Evolutionary conservation across 1,140 invertebrate species (phyloP).

Genomic region (Hylaeus volcanicus): DNA sequence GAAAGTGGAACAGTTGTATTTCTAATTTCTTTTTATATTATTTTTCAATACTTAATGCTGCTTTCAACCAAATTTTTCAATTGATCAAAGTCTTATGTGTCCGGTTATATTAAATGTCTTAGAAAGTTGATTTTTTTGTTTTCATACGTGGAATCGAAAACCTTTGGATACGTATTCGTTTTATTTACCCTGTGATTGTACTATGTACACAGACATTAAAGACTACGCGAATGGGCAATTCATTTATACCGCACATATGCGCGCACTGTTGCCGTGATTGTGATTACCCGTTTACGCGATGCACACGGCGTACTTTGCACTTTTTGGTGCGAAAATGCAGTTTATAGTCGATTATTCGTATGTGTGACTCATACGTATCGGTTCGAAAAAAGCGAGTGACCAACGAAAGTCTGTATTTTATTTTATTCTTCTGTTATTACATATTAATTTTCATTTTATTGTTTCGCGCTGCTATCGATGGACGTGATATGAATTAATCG

Average conservation of each 20-base stretch:
- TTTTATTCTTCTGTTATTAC: slow-evolving; percentile 35
- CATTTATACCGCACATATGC: slow-evolving; percentile 40
- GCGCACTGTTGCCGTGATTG: background rate
- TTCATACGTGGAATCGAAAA: background rate
- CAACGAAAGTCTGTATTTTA: slow-evolving; percentile 34
- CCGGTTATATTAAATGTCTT: background rate
- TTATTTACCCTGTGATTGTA: slow-evolving; percentile 29
- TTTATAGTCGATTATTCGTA: slow-evolving; percentile 39
- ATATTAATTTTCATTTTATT: slow-evolving; percentile 37
- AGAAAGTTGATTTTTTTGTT: background rate
- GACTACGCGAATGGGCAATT: slow-evolving; percentile 48
- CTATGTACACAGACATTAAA: slow-evolving; percentile 55
- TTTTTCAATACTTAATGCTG: no score
- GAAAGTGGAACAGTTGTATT: no score
- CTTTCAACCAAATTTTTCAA: no score
- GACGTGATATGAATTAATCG: slow-evolving; percentile 34
- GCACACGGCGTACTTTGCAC: slow-evolving; percentile 32
- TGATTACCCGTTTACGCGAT: slow-evolving; percentile 6
- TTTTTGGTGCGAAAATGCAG: slow-evolving; percentile 44
- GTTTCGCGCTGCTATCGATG: slow-evolving; percentile 11
- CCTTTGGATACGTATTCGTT: background rate
- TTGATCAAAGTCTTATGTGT: background rate
- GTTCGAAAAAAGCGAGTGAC: slow-evolving; percentile 2
- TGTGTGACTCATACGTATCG: slow-evolving; percentile 7
- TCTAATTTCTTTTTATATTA: no score